A percentile compares a stretch with the other conserved stretches of the same genome.
phyloP scores from a whole-genome alignment of 2,888 invertebrate species.

The Torymus texanus region DNA sequence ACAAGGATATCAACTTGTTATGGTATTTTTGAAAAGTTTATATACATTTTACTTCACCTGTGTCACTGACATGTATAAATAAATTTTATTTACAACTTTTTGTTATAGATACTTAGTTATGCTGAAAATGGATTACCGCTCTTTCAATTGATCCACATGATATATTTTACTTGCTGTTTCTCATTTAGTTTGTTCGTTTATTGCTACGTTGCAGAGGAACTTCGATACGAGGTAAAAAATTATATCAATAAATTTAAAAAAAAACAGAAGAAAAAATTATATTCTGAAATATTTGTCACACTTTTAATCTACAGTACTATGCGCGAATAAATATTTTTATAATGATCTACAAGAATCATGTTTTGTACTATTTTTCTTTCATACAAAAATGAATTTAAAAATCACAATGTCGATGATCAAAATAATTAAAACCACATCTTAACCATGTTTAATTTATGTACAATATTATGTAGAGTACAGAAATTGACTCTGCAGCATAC shows the following conservation, averaged over 20 bases:
- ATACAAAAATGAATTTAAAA: too few relatives aligned
- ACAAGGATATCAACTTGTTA: conserved; percentile 54
- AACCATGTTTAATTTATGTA: too few relatives aligned
- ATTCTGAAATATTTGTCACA: too few relatives aligned
- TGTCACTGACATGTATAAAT: too few relatives aligned
- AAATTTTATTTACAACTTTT: neutral
- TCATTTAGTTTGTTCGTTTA: conserved; percentile 54
- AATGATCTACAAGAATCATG: neutral
- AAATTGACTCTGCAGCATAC: conserved; percentile 60
- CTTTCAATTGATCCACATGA: conserved; percentile 51
- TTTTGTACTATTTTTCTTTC: too few relatives aligned
- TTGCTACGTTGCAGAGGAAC: conserved; percentile 54
- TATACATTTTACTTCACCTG: too few relatives aligned
- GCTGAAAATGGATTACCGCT: conserved; percentile 38
- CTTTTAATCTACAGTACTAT: too few relatives aligned
- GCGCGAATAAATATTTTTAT: too few relatives aligned
- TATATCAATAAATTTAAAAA: too few relatives aligned
- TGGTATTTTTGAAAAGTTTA: neutral
- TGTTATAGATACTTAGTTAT: conserved; percentile 38
- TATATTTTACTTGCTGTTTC: conserved; percentile 52
- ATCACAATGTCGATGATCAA: too few relatives aligned
- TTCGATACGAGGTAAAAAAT: conserved; percentile 50
- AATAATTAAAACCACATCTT: too few relatives aligned
- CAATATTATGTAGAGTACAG: conserved; percentile 58
- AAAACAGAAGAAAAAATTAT: too few relatives aligned